These are phyloP conservation scores for Drosophila bocqueti DNA, from an alignment of 1,140 invertebrate species.

Conservation along the genomic window DNA sequence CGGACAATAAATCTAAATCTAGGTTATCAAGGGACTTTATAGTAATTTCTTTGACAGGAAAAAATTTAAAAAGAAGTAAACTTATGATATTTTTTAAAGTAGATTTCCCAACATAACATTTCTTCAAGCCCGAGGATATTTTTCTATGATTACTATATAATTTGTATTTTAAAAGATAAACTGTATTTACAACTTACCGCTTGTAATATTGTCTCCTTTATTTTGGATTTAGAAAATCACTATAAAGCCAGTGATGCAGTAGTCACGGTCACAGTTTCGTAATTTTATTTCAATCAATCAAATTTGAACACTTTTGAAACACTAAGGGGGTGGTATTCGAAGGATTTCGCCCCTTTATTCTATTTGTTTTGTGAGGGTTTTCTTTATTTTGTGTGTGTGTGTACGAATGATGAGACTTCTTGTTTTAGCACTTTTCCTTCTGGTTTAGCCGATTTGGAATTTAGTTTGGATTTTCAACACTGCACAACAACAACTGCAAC, in stretches of 20 bases:
- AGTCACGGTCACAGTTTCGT: constrained; percentile 10
- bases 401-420: constrained; percentile 9
- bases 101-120: too few relatives aligned
- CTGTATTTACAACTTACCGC: constrained; percentile 10
- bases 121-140: too few relatives aligned
- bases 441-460: constrained; percentile 54
- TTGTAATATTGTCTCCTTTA: background rate
- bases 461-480: constrained; percentile 50
- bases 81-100: too few relatives aligned
- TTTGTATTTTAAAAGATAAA: background rate
- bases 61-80: too few relatives aligned
- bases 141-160: too few relatives aligned
- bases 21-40: too few relatives aligned
- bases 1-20: background rate
- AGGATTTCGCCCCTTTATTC: constrained; percentile 12
- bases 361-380: constrained; percentile 39
- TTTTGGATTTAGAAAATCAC: background rate
- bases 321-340: constrained; percentile 26
- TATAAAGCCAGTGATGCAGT: constrained; percentile 1
- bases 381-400: constrained; percentile 5
- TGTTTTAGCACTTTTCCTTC: constrained; percentile 24
- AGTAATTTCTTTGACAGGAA: accelerated
- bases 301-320: constrained; percentile 58
- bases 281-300: constrained; percentile 7
- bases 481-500: constrained; percentile 43